phyloP scores from a whole-genome alignment of 2,113 vertebrate genomes.

The Limanda limanda region DNA sequence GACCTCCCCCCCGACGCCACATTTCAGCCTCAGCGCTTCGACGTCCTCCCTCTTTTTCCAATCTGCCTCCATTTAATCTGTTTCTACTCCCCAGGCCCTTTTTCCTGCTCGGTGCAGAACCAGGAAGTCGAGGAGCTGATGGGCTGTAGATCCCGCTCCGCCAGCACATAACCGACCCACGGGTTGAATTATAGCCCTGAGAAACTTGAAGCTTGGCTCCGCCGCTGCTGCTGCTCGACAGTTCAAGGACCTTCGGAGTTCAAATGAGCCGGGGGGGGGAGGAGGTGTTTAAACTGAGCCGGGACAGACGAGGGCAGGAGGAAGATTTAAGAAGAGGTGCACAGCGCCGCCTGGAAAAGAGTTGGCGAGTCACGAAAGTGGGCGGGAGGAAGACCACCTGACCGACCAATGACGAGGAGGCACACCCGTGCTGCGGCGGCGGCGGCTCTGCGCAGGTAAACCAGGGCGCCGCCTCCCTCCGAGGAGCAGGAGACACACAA shows the following conservation, averaged over 20 bases:
- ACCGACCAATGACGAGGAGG: slow-evolving; percentile 37
- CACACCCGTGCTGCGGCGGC: slow-evolving; percentile 4
- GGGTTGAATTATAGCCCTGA: slow-evolving; percentile 31
- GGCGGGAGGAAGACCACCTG: slow-evolving; percentile 16
- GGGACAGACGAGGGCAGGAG: slow-evolving; percentile 27
- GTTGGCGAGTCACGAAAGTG: slow-evolving; percentile 36
- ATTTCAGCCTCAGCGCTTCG: slow-evolving; percentile 3
- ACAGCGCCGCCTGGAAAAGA: not conserved
- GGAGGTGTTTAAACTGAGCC: slow-evolving; percentile 14
- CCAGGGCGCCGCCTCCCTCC: slow-evolving; percentile 28
- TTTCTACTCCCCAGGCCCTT: slow-evolving; percentile 13
- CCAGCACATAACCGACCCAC: not conserved
- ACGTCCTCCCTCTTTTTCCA: slow-evolving; percentile 16
- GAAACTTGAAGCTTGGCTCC: slow-evolving; percentile 18
- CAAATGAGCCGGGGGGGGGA: not conserved
- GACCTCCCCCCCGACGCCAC: not conserved
- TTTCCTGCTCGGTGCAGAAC: not conserved
- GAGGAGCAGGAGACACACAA: slow-evolving; percentile 19
- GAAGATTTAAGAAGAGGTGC: slow-evolving; percentile 10
- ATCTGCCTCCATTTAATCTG: slow-evolving; percentile 1
- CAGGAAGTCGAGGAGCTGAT: slow-evolving; percentile 17
- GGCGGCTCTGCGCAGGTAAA: slow-evolving; percentile 15
- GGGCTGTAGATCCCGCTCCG: not conserved
- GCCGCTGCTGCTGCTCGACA: slow-evolving; percentile 30
- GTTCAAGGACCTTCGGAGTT: slow-evolving; percentile 67